A percentile compares a stretch with the other conserved stretches of the same genome.
These are phyloP conservation scores for Mythimna albipuncta DNA, from an alignment of 2,888 invertebrate genomes.

Conservation along the genomic window DNA sequence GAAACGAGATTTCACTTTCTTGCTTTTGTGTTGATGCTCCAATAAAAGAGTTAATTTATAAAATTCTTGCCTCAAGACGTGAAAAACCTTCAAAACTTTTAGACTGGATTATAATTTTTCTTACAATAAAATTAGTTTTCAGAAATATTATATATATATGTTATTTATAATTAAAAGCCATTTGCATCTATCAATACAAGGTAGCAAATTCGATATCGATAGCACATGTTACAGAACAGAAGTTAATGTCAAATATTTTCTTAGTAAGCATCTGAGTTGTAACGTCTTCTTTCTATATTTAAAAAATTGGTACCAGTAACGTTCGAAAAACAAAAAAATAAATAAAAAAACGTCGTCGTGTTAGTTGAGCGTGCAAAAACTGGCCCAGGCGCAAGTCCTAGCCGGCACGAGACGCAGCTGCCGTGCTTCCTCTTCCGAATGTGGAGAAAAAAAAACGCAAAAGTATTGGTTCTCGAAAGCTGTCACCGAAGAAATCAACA, in stretches of 20 bases:
- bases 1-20: slow-evolving; percentile 22
- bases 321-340: slow-evolving; percentile 75
- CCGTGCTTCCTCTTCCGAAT: slow-evolving; percentile 88
- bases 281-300: slow-evolving; percentile 59
- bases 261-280: slow-evolving; percentile 64
- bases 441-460: slow-evolving; percentile 71
- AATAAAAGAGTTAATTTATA: neutral
- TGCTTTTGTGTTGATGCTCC: neutral
- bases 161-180: neutral
- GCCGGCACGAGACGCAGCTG: slow-evolving; percentile 88
- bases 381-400: slow-evolving; percentile 75
- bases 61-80: neutral
- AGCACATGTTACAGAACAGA: slow-evolving; percentile 42
- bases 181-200: slow-evolving; percentile 4
- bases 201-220: slow-evolving; percentile 24
- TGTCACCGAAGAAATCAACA: slow-evolving; percentile 82
- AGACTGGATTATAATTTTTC: neutral
- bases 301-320: slow-evolving; percentile 69
- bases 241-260: slow-evolving; percentile 51
- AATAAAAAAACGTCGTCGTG: slow-evolving; percentile 74
- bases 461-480: slow-evolving; percentile 80
- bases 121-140: neutral
- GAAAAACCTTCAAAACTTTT: neutral
- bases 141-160: neutral
- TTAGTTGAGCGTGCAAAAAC: slow-evolving; percentile 85